These are phyloP conservation scores for Caenorhabditis inopinata DNA, from an alignment of 1,140 invertebrate species.

Conservation along the genomic window DNA sequence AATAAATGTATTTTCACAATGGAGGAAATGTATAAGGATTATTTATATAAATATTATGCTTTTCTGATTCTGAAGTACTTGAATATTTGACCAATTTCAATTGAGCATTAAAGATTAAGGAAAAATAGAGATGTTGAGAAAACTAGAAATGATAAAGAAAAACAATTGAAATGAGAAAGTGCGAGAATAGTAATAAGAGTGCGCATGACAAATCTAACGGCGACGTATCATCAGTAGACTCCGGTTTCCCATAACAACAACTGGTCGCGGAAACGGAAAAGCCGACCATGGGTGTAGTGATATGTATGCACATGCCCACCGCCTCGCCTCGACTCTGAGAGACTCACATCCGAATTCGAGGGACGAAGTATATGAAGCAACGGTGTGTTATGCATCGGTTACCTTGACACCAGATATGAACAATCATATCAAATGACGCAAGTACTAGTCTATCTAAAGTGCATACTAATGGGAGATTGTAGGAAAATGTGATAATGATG, in stretches of 20 bases:
- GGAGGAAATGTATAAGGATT: too few species aligned
- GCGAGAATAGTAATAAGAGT: background rate
- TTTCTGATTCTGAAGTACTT: too few species aligned
- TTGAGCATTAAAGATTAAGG: too few species aligned
- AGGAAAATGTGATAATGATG: too few species aligned
- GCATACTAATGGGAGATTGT: background rate
- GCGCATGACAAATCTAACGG: background rate
- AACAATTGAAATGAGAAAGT: background rate
- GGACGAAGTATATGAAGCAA: background rate
- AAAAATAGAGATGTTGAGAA: too few species aligned
- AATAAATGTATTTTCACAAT: too few species aligned
- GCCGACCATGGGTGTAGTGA: background rate
- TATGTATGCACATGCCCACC: background rate
- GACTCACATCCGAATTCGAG: background rate
- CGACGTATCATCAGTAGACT: background rate
- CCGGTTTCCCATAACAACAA: conserved; percentile 26
- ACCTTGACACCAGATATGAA: background rate
- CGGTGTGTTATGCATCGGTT: conserved; percentile 1
- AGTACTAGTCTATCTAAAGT: background rate
- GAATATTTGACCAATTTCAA: too few species aligned
- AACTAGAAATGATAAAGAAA: too few species aligned
- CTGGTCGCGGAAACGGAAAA: conserved; percentile 2
- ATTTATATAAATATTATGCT: too few species aligned
- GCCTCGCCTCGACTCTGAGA: background rate
- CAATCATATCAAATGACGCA: background rate